A percentile compares a stretch with the other conserved stretches of the same genome.
Conservation (phyloP, 1,140 invertebrate species). For the Forficula auricularia region DNA sequence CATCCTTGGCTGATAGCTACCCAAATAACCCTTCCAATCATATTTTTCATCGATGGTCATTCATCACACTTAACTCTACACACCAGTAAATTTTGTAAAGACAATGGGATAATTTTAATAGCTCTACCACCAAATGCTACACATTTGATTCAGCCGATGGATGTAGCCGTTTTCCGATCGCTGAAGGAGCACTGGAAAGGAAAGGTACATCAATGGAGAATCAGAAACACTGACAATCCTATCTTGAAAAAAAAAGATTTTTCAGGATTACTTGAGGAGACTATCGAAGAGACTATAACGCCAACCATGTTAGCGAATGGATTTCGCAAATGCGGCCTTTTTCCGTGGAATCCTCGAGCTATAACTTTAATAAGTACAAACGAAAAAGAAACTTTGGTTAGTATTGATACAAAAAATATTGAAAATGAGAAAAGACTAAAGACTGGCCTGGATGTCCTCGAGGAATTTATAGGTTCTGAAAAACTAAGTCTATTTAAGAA, state of each 20-base stretch:
- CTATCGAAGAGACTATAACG: slow-evolving; percentile 11
- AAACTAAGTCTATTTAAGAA: too few relatives aligned
- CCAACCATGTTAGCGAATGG: slow-evolving; percentile 13
- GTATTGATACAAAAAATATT: too few relatives aligned
- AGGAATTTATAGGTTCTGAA: too few relatives aligned
- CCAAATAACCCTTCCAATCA: slow-evolving; percentile 18
- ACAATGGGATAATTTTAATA: slow-evolving; percentile 20
- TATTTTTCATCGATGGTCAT: slow-evolving; percentile 22
- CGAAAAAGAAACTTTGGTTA: too few relatives aligned
- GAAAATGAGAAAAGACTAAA: too few relatives aligned
- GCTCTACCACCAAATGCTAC: slow-evolving; percentile 22
- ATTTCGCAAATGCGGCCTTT: slow-evolving; percentile 21
- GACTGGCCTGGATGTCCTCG: too few relatives aligned
- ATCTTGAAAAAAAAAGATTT: slow-evolving; percentile 21
- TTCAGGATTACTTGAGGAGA: slow-evolving; percentile 18
- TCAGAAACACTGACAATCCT: slow-evolving; percentile 6
- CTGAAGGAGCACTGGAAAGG: slow-evolving; percentile 22
- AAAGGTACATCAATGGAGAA: slow-evolving; percentile 4
- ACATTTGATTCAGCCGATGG: slow-evolving; percentile 22
- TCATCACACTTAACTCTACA: slow-evolving; percentile 18
- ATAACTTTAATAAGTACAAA: too few relatives aligned
- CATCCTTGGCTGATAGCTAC: slow-evolving; percentile 18
- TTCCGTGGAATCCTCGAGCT: slow-evolving; percentile 21
- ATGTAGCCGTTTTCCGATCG: slow-evolving; percentile 21
- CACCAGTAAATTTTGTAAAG: slow-evolving; percentile 17